Evolutionary conservation across 2,113 vertebrate genomes (phyloP).

Genomic region (Platichthys flesus): DNA sequence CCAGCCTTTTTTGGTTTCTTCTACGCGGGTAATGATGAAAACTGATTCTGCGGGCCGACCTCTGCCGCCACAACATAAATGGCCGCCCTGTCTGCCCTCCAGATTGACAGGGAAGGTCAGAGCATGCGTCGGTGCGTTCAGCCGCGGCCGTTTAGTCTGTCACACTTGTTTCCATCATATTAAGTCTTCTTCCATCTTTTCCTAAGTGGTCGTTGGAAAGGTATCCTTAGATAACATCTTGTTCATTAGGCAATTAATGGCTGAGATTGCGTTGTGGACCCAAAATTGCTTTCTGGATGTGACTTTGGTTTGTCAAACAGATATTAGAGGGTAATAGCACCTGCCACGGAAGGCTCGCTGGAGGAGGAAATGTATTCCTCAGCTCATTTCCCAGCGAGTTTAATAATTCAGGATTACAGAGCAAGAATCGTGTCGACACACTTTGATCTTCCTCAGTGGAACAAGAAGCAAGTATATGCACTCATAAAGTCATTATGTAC

Average conservation of each 20-base stretch:
- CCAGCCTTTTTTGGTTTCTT: constrained; percentile 29
- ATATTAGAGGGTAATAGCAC: constrained; percentile 54
- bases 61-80: constrained; percentile 55
- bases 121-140: constrained; percentile 61
- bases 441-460: constrained; percentile 16
- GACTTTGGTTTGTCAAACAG: constrained; percentile 71
- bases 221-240: constrained; percentile 75
- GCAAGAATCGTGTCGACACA: constrained; percentile 44
- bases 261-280: constrained; percentile 57
- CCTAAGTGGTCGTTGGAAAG: constrained; percentile 64
- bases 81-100: constrained; percentile 73
- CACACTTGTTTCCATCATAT: constrained; percentile 82
- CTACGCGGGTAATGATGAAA: constrained; percentile 51
- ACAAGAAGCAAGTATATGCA: constrained; percentile 24
- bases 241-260: constrained; percentile 76
- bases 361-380: constrained; percentile 41
- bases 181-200: constrained; percentile 69
- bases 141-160: constrained; percentile 70
- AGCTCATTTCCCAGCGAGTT: constrained; percentile 56
- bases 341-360: constrained; percentile 51
- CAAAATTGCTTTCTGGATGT: constrained; percentile 74
- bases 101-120: constrained; percentile 78
- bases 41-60: constrained; percentile 43
- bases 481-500: constrained; percentile 12
- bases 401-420: constrained; percentile 65